Percentiles rank a stretch among this genome's conserved stretches.
Conservation (phyloP, 1,140 invertebrate species). For the Nylanderia fulva region DNA sequence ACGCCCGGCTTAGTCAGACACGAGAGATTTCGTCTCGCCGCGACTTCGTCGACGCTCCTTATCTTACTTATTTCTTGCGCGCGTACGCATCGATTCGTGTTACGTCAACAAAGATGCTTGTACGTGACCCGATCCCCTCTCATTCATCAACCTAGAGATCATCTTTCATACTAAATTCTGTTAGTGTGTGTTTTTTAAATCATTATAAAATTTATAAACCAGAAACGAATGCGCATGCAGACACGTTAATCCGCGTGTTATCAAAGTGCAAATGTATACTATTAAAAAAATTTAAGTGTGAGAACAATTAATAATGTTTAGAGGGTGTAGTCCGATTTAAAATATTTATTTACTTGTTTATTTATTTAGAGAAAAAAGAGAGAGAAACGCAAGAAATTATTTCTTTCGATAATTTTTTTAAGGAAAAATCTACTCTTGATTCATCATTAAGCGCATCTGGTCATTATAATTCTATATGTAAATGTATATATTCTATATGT, state of each 20-base stretch:
- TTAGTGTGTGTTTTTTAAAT: slow-evolving; percentile 2
- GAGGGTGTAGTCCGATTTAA: neutral
- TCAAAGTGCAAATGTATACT: slow-evolving; percentile 28
- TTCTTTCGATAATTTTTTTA: neutral
- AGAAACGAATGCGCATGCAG: neutral
- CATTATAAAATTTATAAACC: slow-evolving; percentile 18
- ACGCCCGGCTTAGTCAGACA: slow-evolving; percentile 5
- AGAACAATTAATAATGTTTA: neutral
- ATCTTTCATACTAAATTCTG: slow-evolving; percentile 4
- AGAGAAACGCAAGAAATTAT: neutral
- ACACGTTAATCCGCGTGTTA: neutral
- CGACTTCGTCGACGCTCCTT: neutral
- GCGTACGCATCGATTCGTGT: slow-evolving; percentile 7
- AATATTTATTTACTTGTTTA: neutral
- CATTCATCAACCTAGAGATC: neutral
- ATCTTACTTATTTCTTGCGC: slow-evolving; percentile 7
- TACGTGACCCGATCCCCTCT: slow-evolving; percentile 23
- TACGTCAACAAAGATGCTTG: slow-evolving; percentile 37
- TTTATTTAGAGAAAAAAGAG: too few relatives aligned
- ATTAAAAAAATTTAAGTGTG: neutral
- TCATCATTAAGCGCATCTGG: neutral
- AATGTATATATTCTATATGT: neutral
- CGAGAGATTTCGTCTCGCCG: neutral
- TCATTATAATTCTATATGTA: neutral
- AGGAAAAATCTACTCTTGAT: neutral